A percentile compares a stretch with the other conserved stretches of the same genome.
phyloP scores from a whole-genome alignment of 2,113 vertebrate species.

The Hyaena hyaena region DNA sequence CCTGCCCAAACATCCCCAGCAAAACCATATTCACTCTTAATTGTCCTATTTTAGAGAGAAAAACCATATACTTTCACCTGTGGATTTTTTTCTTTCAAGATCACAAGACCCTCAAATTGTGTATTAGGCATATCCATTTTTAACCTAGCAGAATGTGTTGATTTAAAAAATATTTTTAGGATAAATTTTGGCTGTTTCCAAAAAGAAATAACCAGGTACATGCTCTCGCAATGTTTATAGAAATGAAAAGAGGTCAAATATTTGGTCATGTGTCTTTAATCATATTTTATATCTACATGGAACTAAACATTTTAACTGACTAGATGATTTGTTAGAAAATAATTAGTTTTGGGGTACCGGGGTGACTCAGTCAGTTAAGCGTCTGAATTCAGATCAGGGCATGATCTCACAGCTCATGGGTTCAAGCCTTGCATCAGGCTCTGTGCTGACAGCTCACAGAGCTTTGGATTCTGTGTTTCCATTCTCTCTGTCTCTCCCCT shows the following conservation, averaged over 20 bases:
- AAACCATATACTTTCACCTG: background rate
- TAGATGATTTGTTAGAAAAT: background rate
- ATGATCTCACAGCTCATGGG: too few relatives aligned
- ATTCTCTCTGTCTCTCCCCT: too few relatives aligned
- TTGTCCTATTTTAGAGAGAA: background rate
- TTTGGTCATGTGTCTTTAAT: background rate
- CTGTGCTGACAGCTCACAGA: too few relatives aligned
- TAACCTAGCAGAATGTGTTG: background rate
- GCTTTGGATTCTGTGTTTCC: too few relatives aligned
- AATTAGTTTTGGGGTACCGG: background rate
- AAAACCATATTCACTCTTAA: slow-evolving; percentile 12
- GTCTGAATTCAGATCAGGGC: too few relatives aligned
- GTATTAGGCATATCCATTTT: background rate
- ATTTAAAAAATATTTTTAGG: background rate
- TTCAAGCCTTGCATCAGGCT: too few relatives aligned
- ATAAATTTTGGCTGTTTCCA: background rate
- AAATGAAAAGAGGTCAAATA: background rate
- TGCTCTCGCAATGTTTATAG: background rate
- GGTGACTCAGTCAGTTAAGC: too few relatives aligned
- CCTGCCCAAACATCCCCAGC: background rate
- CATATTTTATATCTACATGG: background rate
- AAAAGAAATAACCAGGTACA: background rate
- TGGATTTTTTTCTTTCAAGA: background rate
- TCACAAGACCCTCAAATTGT: background rate
- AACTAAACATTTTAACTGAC: background rate